Base-by-base conservation (phyloP, 2,888 invertebrate genomes). In the Cephus pulcher region DNA sequence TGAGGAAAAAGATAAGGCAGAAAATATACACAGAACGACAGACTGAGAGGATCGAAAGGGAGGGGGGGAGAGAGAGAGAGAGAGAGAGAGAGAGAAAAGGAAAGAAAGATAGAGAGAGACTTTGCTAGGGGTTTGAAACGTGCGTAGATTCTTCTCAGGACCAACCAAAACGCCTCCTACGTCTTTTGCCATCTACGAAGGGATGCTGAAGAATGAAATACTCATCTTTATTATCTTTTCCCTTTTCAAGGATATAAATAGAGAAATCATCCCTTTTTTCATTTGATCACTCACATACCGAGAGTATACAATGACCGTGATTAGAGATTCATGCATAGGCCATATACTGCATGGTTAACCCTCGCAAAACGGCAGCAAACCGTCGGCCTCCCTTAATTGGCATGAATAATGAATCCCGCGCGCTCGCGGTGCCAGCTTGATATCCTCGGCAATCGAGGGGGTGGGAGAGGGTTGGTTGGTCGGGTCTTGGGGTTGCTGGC, bases 341-440 rank as follows among this genome's bases (percentile, higher is more conserved):
- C 23, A 30, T n/a, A 33, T 34, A 9, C 34, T n/a, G 30, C 30
- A 68, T 37, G 68, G 74, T 75, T 69, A 79, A 79, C 78, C 73
- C 40, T 35, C 12, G 56, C 23, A 70, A 56, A 40, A 71, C 35
- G 33, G 30, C 12, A 71, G 30, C 12, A 71, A 34, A 30, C 71
- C 71, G 15, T 34, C 71, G 75, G 80, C 9, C 56, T 56, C 71
- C 81, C 82, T 83, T 90, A 89, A 90, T 90, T 89, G 89, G 83
- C 84, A 87, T 85, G 89, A 88, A 89, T 88, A 89, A 89, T 88
- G 86, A 88, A 89, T 84, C 82, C 74, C 76, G 81, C 73, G 33
- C 33, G 32, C 33, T 30, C 6, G 70, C 32, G 76, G 76, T 69
- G 76, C 34, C 35, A 56, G 56, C 56, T 23, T 56, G 56, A 23